Evolutionary conservation across 1,140 invertebrate genomes (phyloP), one percentile per base, ranked within the genome.

Genomic region (Cepaea nemoralis): DNA sequence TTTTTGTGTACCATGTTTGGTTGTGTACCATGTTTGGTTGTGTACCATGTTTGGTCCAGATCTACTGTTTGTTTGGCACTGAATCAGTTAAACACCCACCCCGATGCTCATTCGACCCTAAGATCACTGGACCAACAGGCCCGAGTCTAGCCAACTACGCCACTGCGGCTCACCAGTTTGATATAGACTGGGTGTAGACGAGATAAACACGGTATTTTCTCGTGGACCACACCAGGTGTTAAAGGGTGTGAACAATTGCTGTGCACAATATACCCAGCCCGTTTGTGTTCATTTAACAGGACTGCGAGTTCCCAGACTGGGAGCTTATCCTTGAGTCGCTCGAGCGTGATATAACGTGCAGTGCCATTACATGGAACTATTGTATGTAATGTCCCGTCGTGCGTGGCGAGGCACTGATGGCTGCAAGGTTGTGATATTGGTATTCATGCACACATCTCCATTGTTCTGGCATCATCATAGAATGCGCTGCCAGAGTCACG

Each of bases 101-200:
- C n/a, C n/a, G n/a, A n/a, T n/a, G n/a, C n/a, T n/a, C n/a, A n/a
- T n/a, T n/a, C n/a, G n/a, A n/a, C n/a, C n/a, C n/a, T n/a, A n/a
- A n/a, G n/a, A n/a, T n/a, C n/a, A n/a, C n/a, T n/a, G n/a, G n/a
- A n/a, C n/a, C n/a, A n/a, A n/a, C n/a, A n/a, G n/a, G n/a, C n/a
- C n/a, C n/a, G n/a, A n/a, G n/a, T n/a, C n/a, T n/a, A n/a, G n/a
- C n/a, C n/a, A n/a, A n/a, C n/a, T n/a, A n/a, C n/a, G n/a, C n/a
- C n/a, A n/a, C n/a, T n/a, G n/a, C n/a, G n/a, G n/a, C n/a, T n/a
- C n/a, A n/a, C n/a, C n/a, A n/a, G n/a, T n/a, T n/a, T n/a, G n/a
- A n/a, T n/a, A n/a, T n/a, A n/a, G n/a, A n/a, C n/a, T n/a, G n/a
- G 31, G 27, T 70, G 40, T 70, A 70, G 40, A 70, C 40, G 35